Base-by-base conservation (phyloP, 2,797 vertebrate species). In the Dendrocincla fuliginosa region DNA sequence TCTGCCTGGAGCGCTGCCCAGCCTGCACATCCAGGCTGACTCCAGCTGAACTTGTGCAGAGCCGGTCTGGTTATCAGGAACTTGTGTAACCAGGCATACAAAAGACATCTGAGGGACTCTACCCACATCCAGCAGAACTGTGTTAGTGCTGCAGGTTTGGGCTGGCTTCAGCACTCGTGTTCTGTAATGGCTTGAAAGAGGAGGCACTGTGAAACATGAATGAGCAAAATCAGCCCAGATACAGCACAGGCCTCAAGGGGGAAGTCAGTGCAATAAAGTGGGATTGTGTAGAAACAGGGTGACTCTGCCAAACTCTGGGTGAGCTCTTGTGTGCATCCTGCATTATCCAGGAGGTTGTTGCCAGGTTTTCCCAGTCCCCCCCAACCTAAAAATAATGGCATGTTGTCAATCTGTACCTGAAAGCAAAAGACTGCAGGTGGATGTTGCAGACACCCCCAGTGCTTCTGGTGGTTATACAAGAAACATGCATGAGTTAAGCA, bases 1-100 rank as follows among this genome's bases (percentile, higher is more conserved):
- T 90, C 73, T 88, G 50, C 56, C 70, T 91, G 88, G 77, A 92
- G 83, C 47, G 44, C 70, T 88, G 87, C 87, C 85, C 77, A 56
- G 74, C 65, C 75, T 80, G 56, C 71, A 83, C 20, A 87, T 85
- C 28, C 37, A 70, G 78, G 64, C 84, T 11, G 19, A 78, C 42
- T 88, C 57, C 80, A 79, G 35, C 41, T 90, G 93, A 63, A 55
- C 91, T 75, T 56, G 35, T 65, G 59, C 86, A 84, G 77, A 88
- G 59, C 39, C 67, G 37, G 5, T 59, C 42, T 90, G 80, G 74
- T 91, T 94, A 90, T 95, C 85, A 49, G 83, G 55, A 41, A 47
- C 76, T 88, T 78, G 35, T 71, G 74, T 78, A 84, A 69, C 65
- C 46, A 65, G 73, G 50, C 52, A 2, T 50, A 64, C 35, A 81